Base-by-base conservation (phyloP, 2,113 vertebrate genomes). In the Oxyura jamaicensis region DNA sequence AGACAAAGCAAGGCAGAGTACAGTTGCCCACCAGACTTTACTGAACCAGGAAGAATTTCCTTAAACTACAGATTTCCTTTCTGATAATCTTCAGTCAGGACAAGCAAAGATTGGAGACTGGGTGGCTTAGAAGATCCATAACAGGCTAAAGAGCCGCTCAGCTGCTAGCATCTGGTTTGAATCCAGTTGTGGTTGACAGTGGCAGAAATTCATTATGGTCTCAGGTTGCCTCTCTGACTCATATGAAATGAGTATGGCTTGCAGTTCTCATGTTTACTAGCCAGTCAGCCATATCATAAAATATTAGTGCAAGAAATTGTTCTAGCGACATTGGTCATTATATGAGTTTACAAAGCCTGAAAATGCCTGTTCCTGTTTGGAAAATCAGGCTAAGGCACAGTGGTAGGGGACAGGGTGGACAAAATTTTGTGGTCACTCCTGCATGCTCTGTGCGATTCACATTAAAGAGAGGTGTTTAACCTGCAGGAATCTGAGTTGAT, bases 81-180 rank as follows among this genome's bases (percentile, higher is more conserved):
- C 59, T 65, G 75, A 97, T 88, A 95, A 93, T 91, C 75, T 84
- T 93, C 87, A 96, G 65, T 69, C 74, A 92, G 25, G 71, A 88
- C 76, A 76, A 55, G 82, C 84, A 80, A 88, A 94, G 88, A 88
- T 65, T 78, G 66, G 82, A 93, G 80, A 53, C 91, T 85, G 76
- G 88, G 91, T 95, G 88, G 71, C 50, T 97, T 92, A 85, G 86
- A 68, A 91, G 88, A 85, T 80, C 69, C 29, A 1, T 53, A 93
- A 73, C 53, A 91, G 53, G 76, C 63, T 91, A 92, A 96, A 93
- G 89, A 96, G 50, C 41, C 36, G 94, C 87, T 96, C 90, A 91
- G 82, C 78, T 94, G 65, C 91, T 79, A 69, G 82, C 86, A 95
- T 97, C 90, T 97, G 95, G 28, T 96, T 97, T 93, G 96, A 97